Base-by-base conservation (phyloP, 2,113 vertebrate species). In the Corythornis madagascariensis region DNA sequence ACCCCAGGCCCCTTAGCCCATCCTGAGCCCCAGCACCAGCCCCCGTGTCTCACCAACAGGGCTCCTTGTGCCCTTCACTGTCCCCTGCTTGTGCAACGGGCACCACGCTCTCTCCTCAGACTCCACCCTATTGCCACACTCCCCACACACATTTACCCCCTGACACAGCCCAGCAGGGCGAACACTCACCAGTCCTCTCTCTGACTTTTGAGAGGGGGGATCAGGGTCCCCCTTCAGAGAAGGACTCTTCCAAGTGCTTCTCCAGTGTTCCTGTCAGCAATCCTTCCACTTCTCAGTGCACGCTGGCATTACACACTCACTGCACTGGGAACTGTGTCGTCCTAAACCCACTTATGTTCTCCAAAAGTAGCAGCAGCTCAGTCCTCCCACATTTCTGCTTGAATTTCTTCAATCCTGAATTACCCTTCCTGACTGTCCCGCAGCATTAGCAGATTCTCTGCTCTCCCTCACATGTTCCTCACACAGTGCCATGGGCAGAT, bases 1-100 rank as follows among this genome's bases (percentile, higher is more conserved):
- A 1, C 13, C 11, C 16, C 55, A 0, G 14, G 10, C 29, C 17
- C 59, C n/a, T 26, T 4, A n/a, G 8, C 6, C 33, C 43, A 3
- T 2, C 3, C 8, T 4, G 18, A 3, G 0, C 19, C 33, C 25
- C 63, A 10, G 52, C 5, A 22, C 20, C 57, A 5, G 17, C 7
- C 5, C 10, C 38, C 10, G 38, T 38, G 38, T 38, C 38, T 38
- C 38, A 38, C 38, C 38, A 38, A 10, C 67, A 40, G 3, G 18
- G 28, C 29, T 26, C 3, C 59, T 7, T 6, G 24, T 16, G 69
- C 29, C 43, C 65, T 28, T 24, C 45, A 18, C n/a, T 4, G 43
- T 20, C 61, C 57, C 60, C 65, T 7, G 3, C 7, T 6, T 28
- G 25, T 15, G 50, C 89, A 66, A 25, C 25, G 45, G 13, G 43